phyloP scores from a whole-genome alignment of 2,797 vertebrate species.

The Perodicticus potto region DNA sequence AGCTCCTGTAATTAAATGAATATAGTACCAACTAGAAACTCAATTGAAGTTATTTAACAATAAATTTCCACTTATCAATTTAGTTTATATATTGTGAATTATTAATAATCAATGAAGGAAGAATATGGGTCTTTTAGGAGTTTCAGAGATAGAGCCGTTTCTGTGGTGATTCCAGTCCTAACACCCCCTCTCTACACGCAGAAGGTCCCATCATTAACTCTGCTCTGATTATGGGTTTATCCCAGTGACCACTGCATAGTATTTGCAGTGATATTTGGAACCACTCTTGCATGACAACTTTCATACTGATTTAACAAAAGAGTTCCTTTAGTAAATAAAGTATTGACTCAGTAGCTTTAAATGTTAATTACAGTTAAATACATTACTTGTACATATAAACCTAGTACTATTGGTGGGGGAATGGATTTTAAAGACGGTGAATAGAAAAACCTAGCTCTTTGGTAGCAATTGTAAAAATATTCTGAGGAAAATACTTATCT shows the following conservation, averaged over 20 bases:
- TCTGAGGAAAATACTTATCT: conserved; percentile 49
- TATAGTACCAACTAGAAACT: conserved; percentile 8
- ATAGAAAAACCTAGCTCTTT: neutral
- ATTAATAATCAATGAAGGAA: neutral
- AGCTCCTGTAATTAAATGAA: neutral
- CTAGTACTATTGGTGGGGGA: neutral
- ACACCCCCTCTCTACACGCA: neutral
- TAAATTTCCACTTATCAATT: neutral
- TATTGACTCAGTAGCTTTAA: neutral
- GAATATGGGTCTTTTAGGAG: neutral
- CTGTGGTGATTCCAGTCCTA: too few relatives aligned
- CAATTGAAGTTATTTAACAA: conserved; percentile 6
- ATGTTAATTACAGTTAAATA: conserved; percentile 15
- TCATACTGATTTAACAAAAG: conserved; percentile 7
- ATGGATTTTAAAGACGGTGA: conserved; percentile 8
- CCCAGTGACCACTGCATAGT: neutral
- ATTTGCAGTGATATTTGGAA: neutral
- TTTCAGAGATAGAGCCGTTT: neutral
- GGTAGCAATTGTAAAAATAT: conserved; percentile 18
- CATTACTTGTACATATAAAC: neutral
- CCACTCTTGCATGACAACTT: neutral
- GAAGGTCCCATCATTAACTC: too few relatives aligned
- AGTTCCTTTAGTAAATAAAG: conserved; percentile 4
- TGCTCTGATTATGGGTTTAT: neutral
- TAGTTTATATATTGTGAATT: neutral